These are phyloP conservation scores for Orcinus orca DNA, from an alignment of 2,113 vertebrate genomes.

Conservation along the genomic window DNA sequence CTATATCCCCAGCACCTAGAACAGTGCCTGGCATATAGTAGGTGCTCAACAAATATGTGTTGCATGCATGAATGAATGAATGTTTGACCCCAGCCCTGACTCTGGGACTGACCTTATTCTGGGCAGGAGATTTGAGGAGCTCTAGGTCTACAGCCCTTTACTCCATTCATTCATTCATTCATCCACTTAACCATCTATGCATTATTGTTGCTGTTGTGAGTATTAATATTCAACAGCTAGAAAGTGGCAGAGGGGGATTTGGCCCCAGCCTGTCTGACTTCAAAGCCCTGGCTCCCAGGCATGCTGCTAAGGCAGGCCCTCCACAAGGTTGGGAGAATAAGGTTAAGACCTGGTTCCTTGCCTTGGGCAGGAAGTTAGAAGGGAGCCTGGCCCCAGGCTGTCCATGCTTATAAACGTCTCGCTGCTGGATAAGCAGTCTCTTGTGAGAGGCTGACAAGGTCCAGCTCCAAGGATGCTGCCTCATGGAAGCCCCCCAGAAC, in stretches of 20 bases:
- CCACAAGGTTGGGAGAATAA: not conserved
- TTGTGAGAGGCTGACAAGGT: not conserved
- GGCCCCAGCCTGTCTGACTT: not conserved
- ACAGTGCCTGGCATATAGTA: not conserved
- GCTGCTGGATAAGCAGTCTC: not conserved
- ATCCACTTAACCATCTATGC: not conserved
- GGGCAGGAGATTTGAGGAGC: not conserved
- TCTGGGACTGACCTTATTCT: not conserved
- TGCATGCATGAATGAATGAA: not conserved
- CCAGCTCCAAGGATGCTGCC: not conserved
- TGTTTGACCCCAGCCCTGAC: not conserved
- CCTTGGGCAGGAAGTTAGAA: not conserved
- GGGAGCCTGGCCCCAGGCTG: not conserved
- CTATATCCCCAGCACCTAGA: not conserved
- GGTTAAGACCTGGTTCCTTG: not conserved
- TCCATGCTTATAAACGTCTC: not conserved
- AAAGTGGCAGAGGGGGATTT: not conserved
- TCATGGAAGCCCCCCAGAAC: not conserved
- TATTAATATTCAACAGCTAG: not conserved
- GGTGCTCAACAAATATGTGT: not conserved
- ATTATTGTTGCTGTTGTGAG: not conserved
- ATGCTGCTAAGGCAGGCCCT: not conserved
- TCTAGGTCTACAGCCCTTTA: not conserved
- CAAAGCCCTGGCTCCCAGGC: not conserved
- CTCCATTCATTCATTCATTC: not conserved